phyloP scores from a whole-genome alignment of 2,888 invertebrate genomes.

The Heliconius erato region DNA sequence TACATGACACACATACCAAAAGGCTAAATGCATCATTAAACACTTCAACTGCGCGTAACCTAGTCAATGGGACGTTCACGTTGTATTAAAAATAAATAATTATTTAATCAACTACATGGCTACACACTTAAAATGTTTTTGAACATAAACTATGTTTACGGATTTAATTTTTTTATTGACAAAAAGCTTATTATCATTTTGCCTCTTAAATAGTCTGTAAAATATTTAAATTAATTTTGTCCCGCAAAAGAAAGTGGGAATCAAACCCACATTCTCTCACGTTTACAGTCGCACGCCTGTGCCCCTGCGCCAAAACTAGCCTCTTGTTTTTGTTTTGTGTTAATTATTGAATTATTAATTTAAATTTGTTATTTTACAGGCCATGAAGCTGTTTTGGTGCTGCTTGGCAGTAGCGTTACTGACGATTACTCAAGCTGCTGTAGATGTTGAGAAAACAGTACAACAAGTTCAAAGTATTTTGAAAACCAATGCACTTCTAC shows the following conservation, averaged over 20 bases:
- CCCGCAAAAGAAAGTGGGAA: too few species aligned
- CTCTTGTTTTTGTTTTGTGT: neutral
- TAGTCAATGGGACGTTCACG: too few species aligned
- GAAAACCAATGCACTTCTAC: constrained; percentile 86
- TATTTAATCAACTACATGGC: neutral
- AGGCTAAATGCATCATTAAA: constrained; percentile 40
- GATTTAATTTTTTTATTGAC: neutral
- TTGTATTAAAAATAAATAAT: neutral
- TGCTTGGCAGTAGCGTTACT: constrained; percentile 64
- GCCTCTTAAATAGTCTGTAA: too few species aligned
- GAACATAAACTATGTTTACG: neutral
- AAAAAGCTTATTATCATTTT: neutral
- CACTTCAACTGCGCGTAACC: constrained; percentile 15
- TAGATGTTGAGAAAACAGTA: constrained; percentile 87
- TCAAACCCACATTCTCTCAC: too few species aligned
- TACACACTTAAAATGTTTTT: neutral
- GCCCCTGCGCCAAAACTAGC: too few species aligned
- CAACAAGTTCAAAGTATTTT: constrained; percentile 89
- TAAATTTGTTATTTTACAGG: constrained; percentile 60
- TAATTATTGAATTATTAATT: neutral
- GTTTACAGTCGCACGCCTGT: too few species aligned
- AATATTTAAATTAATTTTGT: too few species aligned
- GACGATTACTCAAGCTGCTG: constrained; percentile 62
- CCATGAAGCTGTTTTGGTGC: constrained; percentile 74
- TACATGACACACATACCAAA: constrained; percentile 24